Evolutionary conservation across 2,113 vertebrate genomes (phyloP), one percentile per base, ranked within the genome.

Genomic region (Monarcha castaneiventris): DNA sequence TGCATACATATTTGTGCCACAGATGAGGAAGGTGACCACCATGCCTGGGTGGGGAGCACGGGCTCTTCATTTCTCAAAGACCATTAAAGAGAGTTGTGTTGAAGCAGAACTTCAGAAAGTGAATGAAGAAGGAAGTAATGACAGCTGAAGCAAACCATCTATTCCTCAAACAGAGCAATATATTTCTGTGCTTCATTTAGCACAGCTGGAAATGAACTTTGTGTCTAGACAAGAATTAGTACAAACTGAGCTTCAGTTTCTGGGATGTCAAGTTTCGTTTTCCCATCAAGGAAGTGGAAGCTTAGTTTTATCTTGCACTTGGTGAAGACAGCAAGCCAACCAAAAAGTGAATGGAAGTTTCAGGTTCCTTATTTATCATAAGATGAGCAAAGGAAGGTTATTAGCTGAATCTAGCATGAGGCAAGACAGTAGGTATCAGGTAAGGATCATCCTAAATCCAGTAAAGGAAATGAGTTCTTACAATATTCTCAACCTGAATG

Each of bases 1-100:
- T 64, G 18, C 14, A 32, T 25, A 32, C 5, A 33, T 35, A 43
- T 54, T 37, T 30, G 19, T 41, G 14, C 4, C 16, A 83, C 30
- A 61, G 6, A 43, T 2, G 15, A 62, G 23, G 33, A 93, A 76
- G n/a, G 37, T 11, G 16, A 62, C 25, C 49, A 52, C 14, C 48
- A 29, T 0, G 2, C 7, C 25, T 30, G 3, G 2, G 8, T 22
- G 16, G 10, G 17, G 4, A 48, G 17, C 29, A 80, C 7, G 26
- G 11, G 10, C 18, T 86, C 35, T 68, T 49, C 39, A 43, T n/a
- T 68, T 49, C n/a, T 74, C 49, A 48, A 43, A 64, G 12, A 48
- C 23, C 13, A 44, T 52, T n/a, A 16, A 20, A 61, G 33, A 64
- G 3, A 30, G 9, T 16, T 37, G 5, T 17, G 11, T 21, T 59